A percentile compares a stretch with the other conserved stretches of the same genome.
These are phyloP conservation scores for Glaucidium brasilianum DNA, from an alignment of 2,113 vertebrate genomes.

Conservation along the genomic window DNA sequence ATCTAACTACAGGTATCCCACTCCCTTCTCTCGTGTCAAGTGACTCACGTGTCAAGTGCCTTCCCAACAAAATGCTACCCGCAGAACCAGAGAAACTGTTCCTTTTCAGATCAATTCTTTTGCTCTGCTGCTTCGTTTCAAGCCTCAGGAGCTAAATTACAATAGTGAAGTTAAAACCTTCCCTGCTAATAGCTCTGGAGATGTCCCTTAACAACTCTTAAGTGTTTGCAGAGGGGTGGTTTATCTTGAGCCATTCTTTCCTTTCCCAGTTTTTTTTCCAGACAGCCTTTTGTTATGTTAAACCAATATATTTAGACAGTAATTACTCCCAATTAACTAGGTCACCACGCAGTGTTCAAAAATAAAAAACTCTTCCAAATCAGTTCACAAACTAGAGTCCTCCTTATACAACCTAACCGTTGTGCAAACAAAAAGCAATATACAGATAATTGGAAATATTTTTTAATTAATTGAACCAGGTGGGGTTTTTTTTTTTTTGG, in stretches of 20 bases:
- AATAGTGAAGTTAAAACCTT: conserved; percentile 19
- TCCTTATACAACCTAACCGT: not conserved
- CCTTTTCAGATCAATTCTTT: not conserved
- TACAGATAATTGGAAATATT: not conserved
- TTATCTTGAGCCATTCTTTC: not conserved
- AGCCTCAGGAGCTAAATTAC: conserved; percentile 15
- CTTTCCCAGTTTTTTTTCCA: not conserved
- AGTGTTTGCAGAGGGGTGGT: not conserved
- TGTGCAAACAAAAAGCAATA: not conserved
- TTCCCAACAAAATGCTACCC: not conserved
- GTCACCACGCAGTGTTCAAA: not conserved
- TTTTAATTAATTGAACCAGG: not conserved
- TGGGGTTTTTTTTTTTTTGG: not conserved
- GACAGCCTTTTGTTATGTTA: conserved; percentile 22
- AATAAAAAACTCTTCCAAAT: not conserved
- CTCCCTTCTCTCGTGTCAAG: not conserved
- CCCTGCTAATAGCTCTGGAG: conserved; percentile 10
- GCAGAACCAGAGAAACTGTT: not conserved
- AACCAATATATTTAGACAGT: conserved; percentile 12
- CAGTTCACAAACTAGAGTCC: not conserved
- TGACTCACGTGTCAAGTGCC: not conserved
- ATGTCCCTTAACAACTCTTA: conserved; percentile 43
- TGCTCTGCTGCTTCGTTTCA: not conserved
- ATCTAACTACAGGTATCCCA: not conserved
- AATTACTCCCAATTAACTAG: conserved; percentile 38